These are phyloP conservation scores for Colletes collaris DNA, from an alignment of 2,888 invertebrate species.

Conservation along the genomic window DNA sequence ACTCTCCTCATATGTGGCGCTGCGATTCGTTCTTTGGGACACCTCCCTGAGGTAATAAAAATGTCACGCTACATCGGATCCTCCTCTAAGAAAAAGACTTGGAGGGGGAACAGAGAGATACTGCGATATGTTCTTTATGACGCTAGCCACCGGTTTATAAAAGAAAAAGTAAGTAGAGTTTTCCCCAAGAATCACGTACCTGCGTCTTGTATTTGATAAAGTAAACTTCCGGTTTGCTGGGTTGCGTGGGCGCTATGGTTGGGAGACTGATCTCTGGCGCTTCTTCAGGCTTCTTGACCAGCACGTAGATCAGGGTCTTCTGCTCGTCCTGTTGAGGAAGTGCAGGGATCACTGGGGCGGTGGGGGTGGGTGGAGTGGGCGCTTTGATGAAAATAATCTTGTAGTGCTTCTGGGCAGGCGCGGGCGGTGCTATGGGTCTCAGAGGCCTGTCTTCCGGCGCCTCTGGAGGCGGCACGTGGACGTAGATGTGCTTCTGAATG, in stretches of 20 bases:
- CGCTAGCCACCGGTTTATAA: too few species aligned
- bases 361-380: conserved; percentile 92
- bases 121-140: too few species aligned
- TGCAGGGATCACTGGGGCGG: conserved; percentile 90
- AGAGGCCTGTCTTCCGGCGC: conserved; percentile 87
- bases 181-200: conserved; percentile 68
- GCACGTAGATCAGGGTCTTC: conserved; percentile 94
- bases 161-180: too few species aligned
- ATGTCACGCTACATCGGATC: too few species aligned
- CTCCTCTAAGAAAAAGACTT: too few species aligned
- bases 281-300: conserved; percentile 95
- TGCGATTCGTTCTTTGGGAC: too few species aligned
- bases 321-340: conserved; percentile 92
- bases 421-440: conserved; percentile 87
- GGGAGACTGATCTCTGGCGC: conserved; percentile 92
- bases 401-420: conserved; percentile 93
- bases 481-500: conserved; percentile 94
- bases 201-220: conserved; percentile 93
- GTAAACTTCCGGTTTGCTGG: conserved; percentile 95
- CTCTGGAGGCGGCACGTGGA: conserved; percentile 95
- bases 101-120: too few species aligned
- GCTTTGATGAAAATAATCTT: conserved; percentile 97
- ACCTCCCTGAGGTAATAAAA: too few species aligned
- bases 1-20: too few species aligned
- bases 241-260: conserved; percentile 91